Base-by-base conservation (phyloP, 2,113 vertebrate genomes). In the Ellobius talpinus region DNA sequence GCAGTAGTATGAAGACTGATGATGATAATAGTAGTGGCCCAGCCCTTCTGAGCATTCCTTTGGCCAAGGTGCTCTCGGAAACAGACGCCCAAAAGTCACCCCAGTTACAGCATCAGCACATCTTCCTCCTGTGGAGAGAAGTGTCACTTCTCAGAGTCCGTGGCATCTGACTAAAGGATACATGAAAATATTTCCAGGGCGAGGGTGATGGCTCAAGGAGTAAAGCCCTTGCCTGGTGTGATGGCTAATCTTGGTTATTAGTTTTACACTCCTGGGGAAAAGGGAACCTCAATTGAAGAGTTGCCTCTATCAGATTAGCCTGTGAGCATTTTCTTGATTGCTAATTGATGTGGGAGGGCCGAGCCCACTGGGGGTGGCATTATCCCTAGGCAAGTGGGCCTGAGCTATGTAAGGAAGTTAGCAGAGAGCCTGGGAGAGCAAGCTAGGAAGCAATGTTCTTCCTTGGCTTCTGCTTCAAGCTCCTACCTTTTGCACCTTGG, bases 1-100 rank as follows among this genome's bases (percentile, higher is more conserved):
- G 92, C 6, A 66, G 61, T 39, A 42, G n/a, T 90, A 70, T 86
- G 86, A 82, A 87, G 87, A 86, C 91, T 65, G 39, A 89, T 77
- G 90, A 68, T 31, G 70, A 58, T 3, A 10, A n/a, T n/a, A 52
- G 66, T 33, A 55, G 70, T 29, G 76, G 70, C 61, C 61, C 65
- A 1, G 26, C 17, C 89, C 26, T 47, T 63, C 76, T 26, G 70
- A 78, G 77, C 55, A 73, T 87, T 82, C 76, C 91, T 76, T 81
- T 65, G 66, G 33, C 52, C 76, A 94, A 87, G 73, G 47, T 66
- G 74, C 42, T 89, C 87, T 73, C 84, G 23, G 42, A 82, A 77
- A 85, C 47, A 85, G 86, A 92, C 8, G 36, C 55, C 6, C 50
- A 74, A 65, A 96, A 96, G 45, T 91, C n/a, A 76, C 24, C 23